These are phyloP conservation scores for Spisula subtruncata DNA, from an alignment of 2,888 invertebrate species.

Conservation along the genomic window DNA sequence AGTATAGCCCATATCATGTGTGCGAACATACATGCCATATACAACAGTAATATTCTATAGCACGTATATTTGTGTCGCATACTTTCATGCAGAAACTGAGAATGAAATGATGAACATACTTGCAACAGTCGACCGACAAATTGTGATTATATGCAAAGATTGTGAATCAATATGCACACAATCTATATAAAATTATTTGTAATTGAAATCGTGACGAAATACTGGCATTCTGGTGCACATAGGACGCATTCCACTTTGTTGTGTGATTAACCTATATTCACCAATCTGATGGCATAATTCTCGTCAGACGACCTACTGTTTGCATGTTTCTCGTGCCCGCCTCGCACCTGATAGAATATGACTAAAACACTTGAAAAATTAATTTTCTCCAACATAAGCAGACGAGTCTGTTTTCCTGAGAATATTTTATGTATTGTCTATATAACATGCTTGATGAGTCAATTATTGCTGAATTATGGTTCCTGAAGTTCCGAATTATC, in stretches of 20 bases:
- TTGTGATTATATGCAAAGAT: too few species aligned
- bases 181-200: too few species aligned
- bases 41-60: too few species aligned
- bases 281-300: neutral
- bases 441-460: constrained; percentile 4
- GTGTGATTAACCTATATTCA: neutral
- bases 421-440: constrained; percentile 13
- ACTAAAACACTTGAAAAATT: constrained; percentile 31
- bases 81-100: too few species aligned
- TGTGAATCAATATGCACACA: too few species aligned
- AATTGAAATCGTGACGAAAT: neutral
- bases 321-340: neutral
- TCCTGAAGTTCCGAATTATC: neutral
- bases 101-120: too few species aligned
- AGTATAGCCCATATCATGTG: too few species aligned
- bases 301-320: neutral
- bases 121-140: too few species aligned
- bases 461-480: constrained; percentile 7
- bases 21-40: too few species aligned
- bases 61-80: too few species aligned
- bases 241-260: neutral
- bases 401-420: neutral
- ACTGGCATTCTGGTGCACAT: neutral
- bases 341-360: neutral
- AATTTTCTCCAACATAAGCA: constrained; percentile 10